Percentiles rank a stretch among this genome's conserved stretches.
Evolutionary conservation across 2,797 vertebrate genomes (phyloP).

Genomic region (Danio aesculapii): DNA sequence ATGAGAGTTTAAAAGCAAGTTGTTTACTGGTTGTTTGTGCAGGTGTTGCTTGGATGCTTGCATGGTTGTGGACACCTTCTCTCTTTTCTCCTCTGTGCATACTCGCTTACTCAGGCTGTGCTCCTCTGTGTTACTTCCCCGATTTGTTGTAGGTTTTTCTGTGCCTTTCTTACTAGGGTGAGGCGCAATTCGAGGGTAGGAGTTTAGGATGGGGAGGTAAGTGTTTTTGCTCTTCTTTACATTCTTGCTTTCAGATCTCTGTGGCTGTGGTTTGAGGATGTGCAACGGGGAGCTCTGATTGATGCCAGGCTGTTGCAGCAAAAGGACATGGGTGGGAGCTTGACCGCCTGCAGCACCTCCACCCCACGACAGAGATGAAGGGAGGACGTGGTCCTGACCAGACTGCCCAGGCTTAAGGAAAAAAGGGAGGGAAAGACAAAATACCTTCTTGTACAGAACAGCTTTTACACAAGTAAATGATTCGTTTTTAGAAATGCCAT

Average conservation of each 20-base stretch:
- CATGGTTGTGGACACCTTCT: slow-evolving; percentile 39
- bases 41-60: slow-evolving; percentile 52
- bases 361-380: slow-evolving; percentile 61
- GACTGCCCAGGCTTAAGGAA: slow-evolving; percentile 63
- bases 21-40: slow-evolving; percentile 56
- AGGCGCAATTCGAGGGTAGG: slow-evolving; percentile 78
- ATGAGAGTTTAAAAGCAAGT: slow-evolving; percentile 14
- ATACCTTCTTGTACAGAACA: slow-evolving; percentile 36
- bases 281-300: slow-evolving; percentile 44
- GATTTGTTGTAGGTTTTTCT: slow-evolving; percentile 58
- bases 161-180: slow-evolving; percentile 74
- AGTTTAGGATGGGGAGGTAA: slow-evolving; percentile 75
- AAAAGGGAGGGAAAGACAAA: slow-evolving; percentile 41
- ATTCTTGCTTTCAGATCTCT: slow-evolving; percentile 45
- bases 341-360: slow-evolving; percentile 22
- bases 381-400: slow-evolving; percentile 65
- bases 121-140: slow-evolving; percentile 56
- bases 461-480: neutral
- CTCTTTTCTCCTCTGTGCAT: slow-evolving; percentile 65
- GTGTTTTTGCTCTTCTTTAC: slow-evolving; percentile 64
- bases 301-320: slow-evolving; percentile 68
- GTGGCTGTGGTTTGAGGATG: slow-evolving; percentile 54
- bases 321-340: slow-evolving; percentile 62
- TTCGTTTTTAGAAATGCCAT: neutral
- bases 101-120: slow-evolving; percentile 73